These are phyloP conservation scores for Papilio helenus DNA, from an alignment of 1,140 invertebrate species.

Conservation along the genomic window DNA sequence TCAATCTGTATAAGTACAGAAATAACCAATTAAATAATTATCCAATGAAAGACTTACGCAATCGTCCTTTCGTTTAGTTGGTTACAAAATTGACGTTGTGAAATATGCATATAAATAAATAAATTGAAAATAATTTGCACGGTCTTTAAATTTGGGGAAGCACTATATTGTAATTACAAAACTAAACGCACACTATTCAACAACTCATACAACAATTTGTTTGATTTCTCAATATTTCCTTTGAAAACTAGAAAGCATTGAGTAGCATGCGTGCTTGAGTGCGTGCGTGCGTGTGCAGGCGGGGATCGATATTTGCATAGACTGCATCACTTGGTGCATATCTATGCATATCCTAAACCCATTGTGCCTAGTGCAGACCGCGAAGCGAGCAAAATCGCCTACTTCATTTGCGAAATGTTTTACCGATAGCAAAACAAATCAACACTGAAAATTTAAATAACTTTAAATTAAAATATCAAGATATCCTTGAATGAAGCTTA, in stretches of 20 bases:
- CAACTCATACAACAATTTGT: not conserved
- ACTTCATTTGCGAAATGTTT: slow-evolving; percentile 66
- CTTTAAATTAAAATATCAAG: no score
- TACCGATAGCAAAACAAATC: slow-evolving; percentile 51
- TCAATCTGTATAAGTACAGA: no score
- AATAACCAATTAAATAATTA: no score
- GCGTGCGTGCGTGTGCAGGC: slow-evolving; percentile 51
- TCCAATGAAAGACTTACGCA: no score
- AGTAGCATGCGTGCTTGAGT: slow-evolving; percentile 40
- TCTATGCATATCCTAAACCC: slow-evolving; percentile 77
- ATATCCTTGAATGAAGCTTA: not conserved
- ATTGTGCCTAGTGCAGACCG: slow-evolving; percentile 72
- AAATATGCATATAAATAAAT: no score
- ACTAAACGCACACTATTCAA: not conserved
- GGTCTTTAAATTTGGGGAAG: not conserved
- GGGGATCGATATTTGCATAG: slow-evolving; percentile 63
- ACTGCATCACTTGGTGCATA: slow-evolving; percentile 64
- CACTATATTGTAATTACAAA: not conserved
- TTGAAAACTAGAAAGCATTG: slow-evolving; percentile 53
- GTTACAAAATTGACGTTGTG: no score
- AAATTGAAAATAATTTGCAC: not conserved
- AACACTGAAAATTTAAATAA: not conserved
- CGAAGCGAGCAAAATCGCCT: slow-evolving; percentile 71
- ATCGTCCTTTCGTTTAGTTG: no score
- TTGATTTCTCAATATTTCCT: not conserved